Base-by-base conservation (phyloP, 2,797 vertebrate genomes). In the Hippocampus kuda region DNA sequence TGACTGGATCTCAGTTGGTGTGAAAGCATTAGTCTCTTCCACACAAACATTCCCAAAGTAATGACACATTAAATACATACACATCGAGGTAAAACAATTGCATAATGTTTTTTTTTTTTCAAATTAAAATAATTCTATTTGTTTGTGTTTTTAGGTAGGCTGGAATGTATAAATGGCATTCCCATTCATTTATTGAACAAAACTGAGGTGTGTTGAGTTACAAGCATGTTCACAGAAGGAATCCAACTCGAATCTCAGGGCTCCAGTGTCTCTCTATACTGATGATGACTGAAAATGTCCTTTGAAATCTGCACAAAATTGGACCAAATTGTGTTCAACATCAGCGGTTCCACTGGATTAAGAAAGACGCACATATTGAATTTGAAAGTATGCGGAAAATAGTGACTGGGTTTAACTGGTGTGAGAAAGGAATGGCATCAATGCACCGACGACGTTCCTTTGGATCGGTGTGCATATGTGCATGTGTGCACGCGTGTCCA, bases 341-440 rank as follows among this genome's bases (percentile, higher is more conserved):
- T 59, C 16, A 56, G 57, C 57, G 5, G 22, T 24, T 56, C n/a
- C 53, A 56, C n/a, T 13, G 10, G n/a, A 24, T 56, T 56, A 24
- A 24, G 53, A 26, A 26, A 26, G n/a, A 24, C 53, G 3, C 51
- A 10, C 51, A 53, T 53, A 60, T 30, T 34, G 57, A 34, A 8
- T 61, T 61, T 38, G 59, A 61, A 34, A 61, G 27, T 38, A 34
- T 34, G 18, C 9, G 30, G 27, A 38, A 61, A 34, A 34, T 34
- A 38, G 13, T 30, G 30, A 7, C 34, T 38, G 30, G 27, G 30
- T 18, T 34, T 61, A 18, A 15, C 15, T 61, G 30, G 18, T 74
- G 70, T 77, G 80, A 84, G 77, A 77, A 73, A 77, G 76, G 79
- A 87, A 88, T 80, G 70, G 72, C 72, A 83, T 71, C 54, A 77